Base-by-base conservation (phyloP, 1,140 invertebrate species). In the Chymomyza costata region DNA sequence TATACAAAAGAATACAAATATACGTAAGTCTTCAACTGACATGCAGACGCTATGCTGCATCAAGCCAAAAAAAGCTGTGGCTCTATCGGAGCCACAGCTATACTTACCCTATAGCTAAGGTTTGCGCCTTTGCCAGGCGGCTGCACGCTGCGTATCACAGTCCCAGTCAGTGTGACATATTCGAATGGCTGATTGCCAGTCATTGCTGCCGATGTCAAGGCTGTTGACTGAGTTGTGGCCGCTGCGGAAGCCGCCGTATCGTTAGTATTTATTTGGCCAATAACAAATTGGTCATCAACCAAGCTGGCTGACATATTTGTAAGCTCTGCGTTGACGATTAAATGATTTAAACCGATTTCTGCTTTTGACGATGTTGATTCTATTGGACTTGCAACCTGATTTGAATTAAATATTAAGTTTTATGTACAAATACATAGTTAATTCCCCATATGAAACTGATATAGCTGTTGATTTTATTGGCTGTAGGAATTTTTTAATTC, bases 321-420 rank as follows among this genome's bases (percentile, higher is more conserved):
- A 15, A 49, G 34, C 31, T 46, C 25, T 13, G 54, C 31, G n/a
- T n/a, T n/a, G n/a, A n/a, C n/a, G n/a, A n/a, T n/a, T n/a, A n/a
- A n/a, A n/a, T n/a, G n/a, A n/a, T n/a, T n/a, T n/a, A n/a, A n/a
- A n/a, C n/a, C n/a, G n/a, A n/a, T 31, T 50, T 38, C n/a, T 70
- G 48, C 13, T 59, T 28, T 10, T 60, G 43, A 16, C 64, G 31
- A n/a, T 55, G 56, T 50, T 64, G 60, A n/a, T n/a, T n/a, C 46
- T 55, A 59, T 53, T 32, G 67, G 41, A 41, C 45, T 64, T 61
- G 60, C 51, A 63, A 63, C 69, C 81, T 83, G 81, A 73, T 81
- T 65, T 66, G 81, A 65, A 71, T 83, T 81, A 83, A 83, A 81
- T 80, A 83, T 83, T 63, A 83, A n/a, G n/a, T n/a, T n/a, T n/a